A percentile compares a stretch with the other conserved stretches of the same genome.
Evolutionary conservation across 2,888 invertebrate species (phyloP).

Genomic region (Drosophila niveifrons): DNA sequence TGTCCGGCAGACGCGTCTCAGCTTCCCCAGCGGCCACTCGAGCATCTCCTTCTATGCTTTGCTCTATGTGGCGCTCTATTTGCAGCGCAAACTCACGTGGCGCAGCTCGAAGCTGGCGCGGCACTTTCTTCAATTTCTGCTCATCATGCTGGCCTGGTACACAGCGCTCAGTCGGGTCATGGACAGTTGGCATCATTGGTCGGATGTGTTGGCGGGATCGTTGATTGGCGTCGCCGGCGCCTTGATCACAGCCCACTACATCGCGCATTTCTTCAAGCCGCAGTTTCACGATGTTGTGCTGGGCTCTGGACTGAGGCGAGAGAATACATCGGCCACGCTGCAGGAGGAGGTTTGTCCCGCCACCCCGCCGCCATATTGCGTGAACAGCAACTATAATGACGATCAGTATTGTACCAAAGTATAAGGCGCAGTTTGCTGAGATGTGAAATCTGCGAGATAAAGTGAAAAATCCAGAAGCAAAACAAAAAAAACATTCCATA

Average conservation of each 20-base stretch:
- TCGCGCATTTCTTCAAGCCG: conserved; percentile 62
- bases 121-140: conserved; percentile 90
- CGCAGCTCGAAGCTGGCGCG: conserved; percentile 91
- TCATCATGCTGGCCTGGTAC: conserved; percentile 82
- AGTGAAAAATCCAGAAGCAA: conserved; percentile 4
- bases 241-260: conserved; percentile 70
- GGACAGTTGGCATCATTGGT: conserved; percentile 84
- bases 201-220: conserved; percentile 77
- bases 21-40: conserved; percentile 96
- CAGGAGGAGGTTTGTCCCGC: conserved; percentile 74
- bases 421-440: conserved; percentile 23
- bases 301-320: conserved; percentile 44
- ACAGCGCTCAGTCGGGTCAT: conserved; percentile 79
- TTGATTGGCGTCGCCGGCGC: conserved; percentile 71
- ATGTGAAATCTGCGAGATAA: neutral
- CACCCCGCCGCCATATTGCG: conserved; percentile 78
- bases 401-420: conserved; percentile 82
- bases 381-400: conserved; percentile 55
- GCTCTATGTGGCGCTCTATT: conserved; percentile 93
- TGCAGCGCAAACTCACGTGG: conserved; percentile 94
- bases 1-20: conserved; percentile 91
- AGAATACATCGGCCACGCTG: conserved; percentile 76
- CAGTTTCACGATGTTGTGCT: conserved; percentile 20
- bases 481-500: conserved; percentile 61
- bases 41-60: conserved; percentile 94